Conservation (phyloP, 35 echinoderm and acorn worm genomes). For the Stichopus chloronotus region DNA sequence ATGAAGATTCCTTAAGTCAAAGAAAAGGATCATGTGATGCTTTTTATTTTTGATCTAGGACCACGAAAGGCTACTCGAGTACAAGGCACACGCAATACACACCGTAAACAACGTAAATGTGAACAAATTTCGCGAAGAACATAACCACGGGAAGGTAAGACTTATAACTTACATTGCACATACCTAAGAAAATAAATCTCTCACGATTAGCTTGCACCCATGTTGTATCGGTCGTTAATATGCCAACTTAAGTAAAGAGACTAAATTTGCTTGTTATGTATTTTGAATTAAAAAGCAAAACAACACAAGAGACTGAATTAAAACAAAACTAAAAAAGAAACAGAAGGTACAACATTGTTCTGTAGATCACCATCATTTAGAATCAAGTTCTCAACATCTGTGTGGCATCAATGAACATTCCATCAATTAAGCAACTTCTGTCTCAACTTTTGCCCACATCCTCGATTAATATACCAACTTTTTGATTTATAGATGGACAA, state of each 20-base stretch:
- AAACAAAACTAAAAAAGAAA: background rate
- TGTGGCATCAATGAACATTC: too few relatives aligned
- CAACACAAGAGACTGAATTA: background rate
- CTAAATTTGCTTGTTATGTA: background rate
- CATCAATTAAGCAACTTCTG: too few relatives aligned
- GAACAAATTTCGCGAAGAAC: background rate
- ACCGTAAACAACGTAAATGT: background rate
- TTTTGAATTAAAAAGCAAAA: background rate
- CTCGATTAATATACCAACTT: too few relatives aligned
- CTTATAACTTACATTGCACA: background rate
- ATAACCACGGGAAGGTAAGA: conserved; percentile 20
- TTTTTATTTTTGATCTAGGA: conserved; percentile 15
- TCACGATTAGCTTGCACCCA: background rate
- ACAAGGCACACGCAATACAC: conserved; percentile 6
- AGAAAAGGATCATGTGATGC: background rate
- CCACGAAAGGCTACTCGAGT: conserved; percentile 21
- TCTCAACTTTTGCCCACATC: too few relatives aligned
- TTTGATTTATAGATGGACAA: too few relatives aligned
- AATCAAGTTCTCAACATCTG: too few relatives aligned
- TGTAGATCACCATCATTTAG: too few relatives aligned
- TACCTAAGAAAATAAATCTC: background rate
- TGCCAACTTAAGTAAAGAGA: background rate
- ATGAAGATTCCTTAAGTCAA: too few relatives aligned
- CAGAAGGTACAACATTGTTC: background rate
- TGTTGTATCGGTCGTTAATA: background rate